Evolutionary conservation across 2,113 vertebrate species (phyloP).

Genomic region (Dasyornis broadbenti): DNA sequence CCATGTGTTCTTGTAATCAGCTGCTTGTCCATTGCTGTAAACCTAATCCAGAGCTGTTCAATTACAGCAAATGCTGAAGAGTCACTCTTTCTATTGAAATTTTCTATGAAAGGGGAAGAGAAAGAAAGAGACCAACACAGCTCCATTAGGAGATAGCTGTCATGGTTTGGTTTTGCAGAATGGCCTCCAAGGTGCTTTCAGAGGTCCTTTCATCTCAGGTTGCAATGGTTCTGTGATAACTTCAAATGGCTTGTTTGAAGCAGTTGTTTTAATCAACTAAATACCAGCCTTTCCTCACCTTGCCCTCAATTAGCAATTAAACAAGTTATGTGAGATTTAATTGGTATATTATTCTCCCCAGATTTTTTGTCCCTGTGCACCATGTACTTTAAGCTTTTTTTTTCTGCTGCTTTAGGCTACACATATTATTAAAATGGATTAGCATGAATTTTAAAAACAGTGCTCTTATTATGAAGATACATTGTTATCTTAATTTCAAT

Average conservation of each 20-base stretch:
- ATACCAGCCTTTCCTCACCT: not conserved
- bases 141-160: not conserved
- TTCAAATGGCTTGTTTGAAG: constrained; percentile 41
- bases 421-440: not conserved
- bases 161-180: not conserved
- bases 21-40: not conserved
- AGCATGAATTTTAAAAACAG: not conserved
- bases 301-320: constrained; percentile 42
- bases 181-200: not conserved
- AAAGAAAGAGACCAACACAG: not conserved
- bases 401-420: not conserved
- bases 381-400: not conserved
- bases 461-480: not conserved
- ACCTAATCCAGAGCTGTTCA: constrained; percentile 21
- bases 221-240: not conserved
- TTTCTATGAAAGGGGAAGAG: not conserved
- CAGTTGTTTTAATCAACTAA: constrained; percentile 49
- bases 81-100: not conserved
- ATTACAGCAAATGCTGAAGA: not conserved
- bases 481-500: not conserved
- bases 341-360: not conserved
- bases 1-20: not conserved
- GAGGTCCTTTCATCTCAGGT: not conserved
- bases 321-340: not conserved
- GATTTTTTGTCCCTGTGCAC: not conserved